A percentile compares a stretch with the other conserved stretches of the same genome.
Evolutionary conservation across 2,888 invertebrate species (phyloP).

Genomic region (Synergus umbraculus): DNA sequence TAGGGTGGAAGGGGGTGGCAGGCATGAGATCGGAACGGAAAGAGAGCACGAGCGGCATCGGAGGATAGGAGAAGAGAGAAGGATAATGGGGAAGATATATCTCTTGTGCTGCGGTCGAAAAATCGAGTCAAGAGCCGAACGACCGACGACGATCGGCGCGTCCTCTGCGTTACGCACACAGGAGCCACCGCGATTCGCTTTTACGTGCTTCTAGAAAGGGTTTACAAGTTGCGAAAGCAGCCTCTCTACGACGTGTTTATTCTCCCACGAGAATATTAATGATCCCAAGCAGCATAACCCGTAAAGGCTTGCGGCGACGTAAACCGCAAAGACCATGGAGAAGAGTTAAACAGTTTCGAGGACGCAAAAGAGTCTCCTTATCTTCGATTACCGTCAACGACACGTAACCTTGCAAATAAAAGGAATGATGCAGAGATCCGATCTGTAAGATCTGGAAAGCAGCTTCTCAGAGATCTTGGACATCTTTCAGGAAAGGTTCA

Average conservation of each 20-base stretch:
- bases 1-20: constrained; percentile 46
- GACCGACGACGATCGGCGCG: constrained; percentile 57
- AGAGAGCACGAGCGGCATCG: constrained; percentile 55
- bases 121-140: constrained; percentile 71
- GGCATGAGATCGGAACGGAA: constrained; percentile 46
- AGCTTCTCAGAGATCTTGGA: neutral
- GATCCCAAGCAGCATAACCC: constrained; percentile 52
- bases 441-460: neutral
- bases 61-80: constrained; percentile 15
- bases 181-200: constrained; percentile 63
- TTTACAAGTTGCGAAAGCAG: constrained; percentile 51
- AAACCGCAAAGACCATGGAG: constrained; percentile 31
- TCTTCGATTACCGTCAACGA: constrained; percentile 35
- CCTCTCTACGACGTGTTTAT: constrained; percentile 54
- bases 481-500: neutral
- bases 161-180: constrained; percentile 74
- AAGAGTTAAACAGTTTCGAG: constrained; percentile 33
- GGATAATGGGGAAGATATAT: constrained; percentile 67
- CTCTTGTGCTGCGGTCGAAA: constrained; percentile 70
- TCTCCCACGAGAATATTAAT: constrained; percentile 57
- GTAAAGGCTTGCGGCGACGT: constrained; percentile 33
- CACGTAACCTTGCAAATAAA: constrained; percentile 38
- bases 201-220: constrained; percentile 60
- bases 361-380: constrained; percentile 36
- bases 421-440: constrained; percentile 3